A percentile compares a stretch with the other conserved stretches of the same genome.
Evolutionary conservation across 2,113 vertebrate species (phyloP).

Genomic region (Coryphaenoides rupestris): DNA sequence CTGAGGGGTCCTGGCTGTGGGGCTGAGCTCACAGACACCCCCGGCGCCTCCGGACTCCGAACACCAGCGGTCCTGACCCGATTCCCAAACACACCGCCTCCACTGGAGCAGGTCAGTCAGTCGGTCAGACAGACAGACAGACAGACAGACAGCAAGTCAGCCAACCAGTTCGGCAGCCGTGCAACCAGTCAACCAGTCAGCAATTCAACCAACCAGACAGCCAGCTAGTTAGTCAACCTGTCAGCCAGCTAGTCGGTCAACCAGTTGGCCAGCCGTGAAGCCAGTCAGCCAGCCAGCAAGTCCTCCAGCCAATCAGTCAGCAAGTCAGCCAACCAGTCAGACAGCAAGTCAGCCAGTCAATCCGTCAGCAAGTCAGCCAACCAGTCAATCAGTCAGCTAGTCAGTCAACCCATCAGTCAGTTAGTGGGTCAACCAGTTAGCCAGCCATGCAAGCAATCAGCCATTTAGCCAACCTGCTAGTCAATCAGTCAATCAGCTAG

Average conservation of each 20-base stretch:
- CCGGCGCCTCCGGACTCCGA: conserved; percentile 56
- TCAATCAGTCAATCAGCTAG: conserved; percentile 49
- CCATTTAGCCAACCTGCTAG: conserved; percentile 20
- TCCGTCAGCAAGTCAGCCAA: too few relatives aligned
- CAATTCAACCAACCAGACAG: too few relatives aligned
- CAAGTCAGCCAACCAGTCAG: too few relatives aligned
- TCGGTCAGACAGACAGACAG: too few relatives aligned
- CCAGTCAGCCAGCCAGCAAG: conserved; percentile 49
- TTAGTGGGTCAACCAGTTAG: too few relatives aligned
- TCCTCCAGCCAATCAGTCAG: conserved; percentile 16
- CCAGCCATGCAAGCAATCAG: conserved; percentile 5
- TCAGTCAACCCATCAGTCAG: too few relatives aligned
- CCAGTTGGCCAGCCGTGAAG: conserved; percentile 18
- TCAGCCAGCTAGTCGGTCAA: conserved; percentile 8
- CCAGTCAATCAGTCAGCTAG: too few relatives aligned
- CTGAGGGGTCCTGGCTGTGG: too few relatives aligned
- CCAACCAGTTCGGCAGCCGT: conserved; percentile 12
- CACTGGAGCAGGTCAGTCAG: conserved; percentile 34
- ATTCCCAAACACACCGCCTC: conserved; percentile 55
- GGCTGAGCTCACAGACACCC: conserved; percentile 5
- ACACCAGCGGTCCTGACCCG: conserved; percentile 63
- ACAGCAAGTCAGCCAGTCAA: too few relatives aligned
- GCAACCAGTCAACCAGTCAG: conserved; percentile 47
- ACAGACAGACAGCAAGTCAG: conserved; percentile 15
- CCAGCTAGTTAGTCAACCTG: too few relatives aligned